Evolutionary conservation across 2,797 vertebrate genomes (phyloP).

Genomic region (Enteromius paludinosus): DNA sequence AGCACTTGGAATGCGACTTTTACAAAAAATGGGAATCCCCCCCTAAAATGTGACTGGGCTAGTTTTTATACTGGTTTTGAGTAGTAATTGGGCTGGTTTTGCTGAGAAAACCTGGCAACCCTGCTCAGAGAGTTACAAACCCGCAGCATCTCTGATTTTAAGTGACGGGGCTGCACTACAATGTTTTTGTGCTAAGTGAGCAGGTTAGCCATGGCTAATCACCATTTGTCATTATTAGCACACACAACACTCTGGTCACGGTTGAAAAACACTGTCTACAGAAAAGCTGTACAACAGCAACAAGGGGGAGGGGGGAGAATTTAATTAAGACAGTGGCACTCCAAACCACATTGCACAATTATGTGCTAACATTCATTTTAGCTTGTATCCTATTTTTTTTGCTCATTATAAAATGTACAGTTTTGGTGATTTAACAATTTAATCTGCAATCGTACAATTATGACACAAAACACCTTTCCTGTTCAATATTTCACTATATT

Average conservation of each 20-base stretch:
- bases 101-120: too few species aligned
- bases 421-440: background rate
- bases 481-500: background rate
- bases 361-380: background rate
- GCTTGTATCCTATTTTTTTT: background rate
- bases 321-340: background rate
- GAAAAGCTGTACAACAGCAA: background rate
- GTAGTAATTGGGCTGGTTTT: too few species aligned
- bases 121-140: conserved; percentile 11
- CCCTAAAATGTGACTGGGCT: too few species aligned
- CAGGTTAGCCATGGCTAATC: conserved; percentile 31
- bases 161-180: background rate
- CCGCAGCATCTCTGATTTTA: background rate
- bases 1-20: too few species aligned
- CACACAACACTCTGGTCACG: conserved; percentile 15
- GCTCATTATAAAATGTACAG: background rate
- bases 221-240: conserved; percentile 47
- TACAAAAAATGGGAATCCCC: too few species aligned
- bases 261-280: conserved; percentile 29
- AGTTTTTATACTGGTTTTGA: too few species aligned
- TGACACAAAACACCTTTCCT: background rate
- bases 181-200: conserved; percentile 7
- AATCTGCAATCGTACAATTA: background rate
- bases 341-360: background rate
- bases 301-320: too few species aligned